A percentile compares a stretch with the other conserved stretches of the same genome.
phyloP scores from a whole-genome alignment of 2,113 vertebrate genomes.

The Ptychochromis oligacanthus region DNA sequence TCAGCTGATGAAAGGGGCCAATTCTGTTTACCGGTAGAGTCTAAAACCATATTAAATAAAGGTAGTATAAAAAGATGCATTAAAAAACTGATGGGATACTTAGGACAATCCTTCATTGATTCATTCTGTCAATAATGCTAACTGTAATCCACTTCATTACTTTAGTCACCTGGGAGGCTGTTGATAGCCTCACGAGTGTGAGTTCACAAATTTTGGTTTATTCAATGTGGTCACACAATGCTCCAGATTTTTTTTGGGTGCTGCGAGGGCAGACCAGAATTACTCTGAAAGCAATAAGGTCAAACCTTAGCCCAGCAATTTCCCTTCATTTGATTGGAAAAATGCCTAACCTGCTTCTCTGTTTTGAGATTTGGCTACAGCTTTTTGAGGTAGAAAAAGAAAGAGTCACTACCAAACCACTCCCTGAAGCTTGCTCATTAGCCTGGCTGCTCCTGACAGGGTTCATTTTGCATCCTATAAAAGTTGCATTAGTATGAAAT shows the following conservation, averaged over 20 bases:
- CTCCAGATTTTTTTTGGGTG: background rate
- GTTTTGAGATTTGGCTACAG: background rate
- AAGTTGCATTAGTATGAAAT: background rate
- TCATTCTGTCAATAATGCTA: conserved; percentile 35
- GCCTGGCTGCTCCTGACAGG: background rate
- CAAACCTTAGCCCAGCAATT: background rate
- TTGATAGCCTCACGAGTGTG: background rate
- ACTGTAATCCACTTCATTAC: conserved; percentile 18
- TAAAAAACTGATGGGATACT: background rate
- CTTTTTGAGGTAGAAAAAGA: conserved; percentile 1
- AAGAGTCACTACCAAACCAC: background rate
- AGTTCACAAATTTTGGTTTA: conserved; percentile 15
- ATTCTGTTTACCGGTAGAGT: background rate
- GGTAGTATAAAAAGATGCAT: background rate
- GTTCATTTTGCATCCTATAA: background rate
- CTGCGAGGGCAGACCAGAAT: background rate
- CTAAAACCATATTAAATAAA: background rate
- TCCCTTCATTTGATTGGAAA: background rate
- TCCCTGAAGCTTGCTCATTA: background rate
- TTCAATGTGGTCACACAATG: background rate
- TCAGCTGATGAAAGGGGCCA: background rate
- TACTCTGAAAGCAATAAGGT: background rate
- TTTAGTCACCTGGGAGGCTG: conserved; percentile 1
- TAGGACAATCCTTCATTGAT: conserved; percentile 30
- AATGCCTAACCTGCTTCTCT: background rate